A percentile compares a stretch with the other conserved stretches of the same genome.
Evolutionary conservation across 2,888 invertebrate species (phyloP).

Genomic region (Gibbula magus): DNA sequence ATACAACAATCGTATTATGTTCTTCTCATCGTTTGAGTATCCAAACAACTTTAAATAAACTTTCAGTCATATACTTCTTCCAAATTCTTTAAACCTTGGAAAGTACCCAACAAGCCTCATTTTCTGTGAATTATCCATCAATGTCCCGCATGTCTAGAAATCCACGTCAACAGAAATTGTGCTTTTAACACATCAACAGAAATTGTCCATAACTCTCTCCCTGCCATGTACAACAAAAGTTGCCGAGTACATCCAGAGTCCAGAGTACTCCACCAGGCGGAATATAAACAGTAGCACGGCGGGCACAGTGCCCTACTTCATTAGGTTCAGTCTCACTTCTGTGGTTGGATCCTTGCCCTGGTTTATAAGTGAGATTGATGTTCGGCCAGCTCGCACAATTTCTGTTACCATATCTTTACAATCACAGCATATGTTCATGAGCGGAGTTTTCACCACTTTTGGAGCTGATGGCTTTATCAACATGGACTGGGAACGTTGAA

Average conservation of each 20-base stretch:
- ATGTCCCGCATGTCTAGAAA: too few relatives aligned
- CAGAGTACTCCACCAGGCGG: background rate
- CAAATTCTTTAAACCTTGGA: too few relatives aligned
- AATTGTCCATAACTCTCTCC: background rate
- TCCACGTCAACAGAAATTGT: too few relatives aligned
- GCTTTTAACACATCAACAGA: too few relatives aligned
- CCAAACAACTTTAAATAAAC: too few relatives aligned
- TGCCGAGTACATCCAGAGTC: background rate
- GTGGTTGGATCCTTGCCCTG: constrained; percentile 35
- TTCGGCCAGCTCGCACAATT: constrained; percentile 92
- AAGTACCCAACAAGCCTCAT: too few relatives aligned
- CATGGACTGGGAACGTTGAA: constrained; percentile 62
- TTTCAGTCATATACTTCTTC: too few relatives aligned
- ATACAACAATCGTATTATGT: too few relatives aligned
- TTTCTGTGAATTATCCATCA: too few relatives aligned
- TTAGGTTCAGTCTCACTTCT: constrained; percentile 11
- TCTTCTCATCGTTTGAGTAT: too few relatives aligned
- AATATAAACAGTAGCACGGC: background rate
- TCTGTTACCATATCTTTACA: constrained; percentile 95
- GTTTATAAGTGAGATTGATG: constrained; percentile 64
- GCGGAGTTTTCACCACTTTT: constrained; percentile 77
- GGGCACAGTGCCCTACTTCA: background rate
- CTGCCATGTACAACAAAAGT: background rate
- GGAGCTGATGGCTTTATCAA: constrained; percentile 43
- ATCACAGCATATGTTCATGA: constrained; percentile 94